These are phyloP conservation scores for Chaetophractus vellerosus DNA, from an alignment of 2,797 vertebrate genomes.

Conservation along the genomic window DNA sequence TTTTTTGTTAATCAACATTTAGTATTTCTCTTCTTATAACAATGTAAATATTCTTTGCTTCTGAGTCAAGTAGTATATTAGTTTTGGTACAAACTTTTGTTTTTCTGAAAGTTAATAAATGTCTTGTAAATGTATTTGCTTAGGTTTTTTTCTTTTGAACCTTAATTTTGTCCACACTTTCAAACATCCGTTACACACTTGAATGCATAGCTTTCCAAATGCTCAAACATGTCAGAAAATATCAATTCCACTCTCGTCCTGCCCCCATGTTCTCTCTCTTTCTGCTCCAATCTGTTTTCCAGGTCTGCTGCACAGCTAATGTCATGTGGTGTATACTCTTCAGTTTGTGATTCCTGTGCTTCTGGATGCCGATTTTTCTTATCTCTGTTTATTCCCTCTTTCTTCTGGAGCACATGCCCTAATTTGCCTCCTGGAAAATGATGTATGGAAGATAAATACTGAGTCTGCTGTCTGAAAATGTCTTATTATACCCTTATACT, in stretches of 20 bases:
- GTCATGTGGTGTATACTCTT: background rate
- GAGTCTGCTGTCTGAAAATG: conserved; percentile 3
- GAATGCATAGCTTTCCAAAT: conserved; percentile 23
- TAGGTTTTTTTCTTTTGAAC: background rate
- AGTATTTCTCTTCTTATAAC: background rate
- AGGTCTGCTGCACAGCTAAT: background rate
- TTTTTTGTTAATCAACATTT: background rate
- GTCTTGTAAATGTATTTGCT: conserved; percentile 22
- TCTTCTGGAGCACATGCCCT: background rate
- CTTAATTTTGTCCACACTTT: background rate
- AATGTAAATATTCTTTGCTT: background rate
- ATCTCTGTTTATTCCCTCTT: background rate
- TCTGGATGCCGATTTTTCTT: background rate
- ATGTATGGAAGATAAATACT: background rate
- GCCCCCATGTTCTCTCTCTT: background rate
- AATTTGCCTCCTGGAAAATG: background rate
- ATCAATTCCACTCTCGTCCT: background rate
- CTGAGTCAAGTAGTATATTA: background rate
- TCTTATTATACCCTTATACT: background rate
- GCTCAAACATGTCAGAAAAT: background rate
- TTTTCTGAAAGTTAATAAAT: conserved; percentile 11
- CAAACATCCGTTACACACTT: background rate
- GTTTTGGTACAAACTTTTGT: background rate
- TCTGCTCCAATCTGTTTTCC: background rate
- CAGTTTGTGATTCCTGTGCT: background rate